Conservation (phyloP, 2,888 invertebrate genomes). For the Rapana venosa region DNA sequence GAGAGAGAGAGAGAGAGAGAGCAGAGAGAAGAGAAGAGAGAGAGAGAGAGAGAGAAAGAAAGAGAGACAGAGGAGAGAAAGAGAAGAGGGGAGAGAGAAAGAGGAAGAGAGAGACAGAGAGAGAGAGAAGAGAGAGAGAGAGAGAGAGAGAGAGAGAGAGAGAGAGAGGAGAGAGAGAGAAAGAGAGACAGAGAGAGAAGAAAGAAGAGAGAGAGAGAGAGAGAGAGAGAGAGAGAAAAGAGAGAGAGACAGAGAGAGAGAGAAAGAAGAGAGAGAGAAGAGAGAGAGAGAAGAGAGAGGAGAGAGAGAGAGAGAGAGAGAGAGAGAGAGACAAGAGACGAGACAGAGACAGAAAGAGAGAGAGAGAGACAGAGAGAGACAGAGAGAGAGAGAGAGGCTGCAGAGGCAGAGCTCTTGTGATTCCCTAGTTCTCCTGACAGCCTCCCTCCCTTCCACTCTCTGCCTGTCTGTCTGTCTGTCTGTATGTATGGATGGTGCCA, state of each 20-base stretch:
- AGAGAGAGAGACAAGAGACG: neutral
- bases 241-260: neutral
- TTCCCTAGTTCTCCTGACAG: neutral
- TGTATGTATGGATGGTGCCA: no score
- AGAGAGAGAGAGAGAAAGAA: no score
- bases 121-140: no score
- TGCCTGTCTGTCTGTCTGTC: neutral
- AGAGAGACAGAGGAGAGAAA: no score
- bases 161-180: no score
- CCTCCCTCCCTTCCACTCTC: neutral
- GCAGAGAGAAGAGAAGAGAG: neutral
- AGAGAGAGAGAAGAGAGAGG: conserved; percentile 3
- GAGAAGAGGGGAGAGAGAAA: no score
- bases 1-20: neutral
- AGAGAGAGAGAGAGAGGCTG: no score
- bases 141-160: no score
- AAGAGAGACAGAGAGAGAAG: no score
- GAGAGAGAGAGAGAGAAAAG: neutral
- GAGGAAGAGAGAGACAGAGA: no score
- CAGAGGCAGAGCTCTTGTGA: no score
- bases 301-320: neutral
- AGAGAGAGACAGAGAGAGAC: neutral
- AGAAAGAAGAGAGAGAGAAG: neutral
- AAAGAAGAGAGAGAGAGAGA: neutral
- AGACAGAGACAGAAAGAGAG: neutral